Conservation (phyloP, 2,888 invertebrate species). For the Nephrotoma flavescens region DNA sequence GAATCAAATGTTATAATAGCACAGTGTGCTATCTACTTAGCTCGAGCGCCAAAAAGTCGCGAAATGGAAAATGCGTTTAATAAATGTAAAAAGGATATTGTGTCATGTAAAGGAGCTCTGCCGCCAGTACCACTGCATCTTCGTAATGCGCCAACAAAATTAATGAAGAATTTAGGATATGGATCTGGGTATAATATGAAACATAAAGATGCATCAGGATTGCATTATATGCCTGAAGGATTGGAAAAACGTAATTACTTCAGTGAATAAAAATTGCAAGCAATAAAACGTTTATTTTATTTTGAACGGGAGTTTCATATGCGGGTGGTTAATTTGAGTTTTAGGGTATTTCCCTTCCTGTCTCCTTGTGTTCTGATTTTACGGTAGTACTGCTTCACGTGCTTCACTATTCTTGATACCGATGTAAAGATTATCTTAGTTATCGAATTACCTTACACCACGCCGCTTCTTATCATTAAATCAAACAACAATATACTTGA, state of each 20-base stretch:
- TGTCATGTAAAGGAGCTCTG: slow-evolving; percentile 47
- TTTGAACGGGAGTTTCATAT: too few species aligned
- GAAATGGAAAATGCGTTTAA: slow-evolving; percentile 39
- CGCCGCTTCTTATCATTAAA: too few species aligned
- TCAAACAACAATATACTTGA: too few species aligned
- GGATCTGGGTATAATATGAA: slow-evolving; percentile 43
- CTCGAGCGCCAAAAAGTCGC: slow-evolving; percentile 58
- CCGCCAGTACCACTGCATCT: slow-evolving; percentile 65
- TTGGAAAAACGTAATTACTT: slow-evolving; percentile 48
- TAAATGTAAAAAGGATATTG: slow-evolving; percentile 42
- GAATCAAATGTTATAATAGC: slow-evolving; percentile 64
- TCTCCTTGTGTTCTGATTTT: too few species aligned
- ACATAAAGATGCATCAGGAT: slow-evolving; percentile 39
- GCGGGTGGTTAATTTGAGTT: too few species aligned
- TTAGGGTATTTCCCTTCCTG: too few species aligned
- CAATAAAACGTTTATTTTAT: background rate
- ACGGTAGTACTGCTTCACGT: too few species aligned
- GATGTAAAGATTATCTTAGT: too few species aligned
- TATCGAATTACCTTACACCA: too few species aligned
- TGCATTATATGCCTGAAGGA: slow-evolving; percentile 53
- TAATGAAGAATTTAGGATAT: slow-evolving; percentile 60
- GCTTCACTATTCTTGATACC: too few species aligned
- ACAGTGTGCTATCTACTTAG: slow-evolving; percentile 62
- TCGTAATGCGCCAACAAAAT: slow-evolving; percentile 62
- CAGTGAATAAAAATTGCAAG: slow-evolving; percentile 6